Percentiles rank a stretch among this genome's conserved stretches.
phyloP scores from a whole-genome alignment of 2,797 vertebrate species.

The Chromobotia macracanthus region DNA sequence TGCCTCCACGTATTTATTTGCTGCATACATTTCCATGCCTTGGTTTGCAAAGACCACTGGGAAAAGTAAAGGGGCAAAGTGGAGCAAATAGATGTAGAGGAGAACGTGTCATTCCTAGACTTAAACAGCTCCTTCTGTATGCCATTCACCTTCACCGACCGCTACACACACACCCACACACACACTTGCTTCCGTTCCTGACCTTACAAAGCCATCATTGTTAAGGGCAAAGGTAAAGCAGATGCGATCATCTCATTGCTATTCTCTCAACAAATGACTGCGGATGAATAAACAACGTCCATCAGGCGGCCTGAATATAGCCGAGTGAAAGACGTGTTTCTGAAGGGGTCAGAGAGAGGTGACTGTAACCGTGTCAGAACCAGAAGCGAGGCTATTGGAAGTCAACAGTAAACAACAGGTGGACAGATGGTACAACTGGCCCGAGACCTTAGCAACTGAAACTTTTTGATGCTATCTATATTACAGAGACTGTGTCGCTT shows the following conservation, averaged over 20 bases:
- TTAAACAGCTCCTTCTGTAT: slow-evolving; percentile 49
- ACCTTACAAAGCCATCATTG: slow-evolving; percentile 51
- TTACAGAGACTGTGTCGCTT: neutral
- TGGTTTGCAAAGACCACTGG: slow-evolving; percentile 72
- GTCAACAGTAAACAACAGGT: slow-evolving; percentile 40
- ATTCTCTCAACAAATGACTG: slow-evolving; percentile 57
- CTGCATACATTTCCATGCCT: slow-evolving; percentile 59
- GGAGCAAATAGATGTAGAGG: slow-evolving; percentile 12
- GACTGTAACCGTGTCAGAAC: slow-evolving; percentile 46
- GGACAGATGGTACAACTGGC: slow-evolving; percentile 27
- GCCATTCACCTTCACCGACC: slow-evolving; percentile 41
- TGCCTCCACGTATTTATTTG: slow-evolving; percentile 61
- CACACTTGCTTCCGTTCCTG: slow-evolving; percentile 36
- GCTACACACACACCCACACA: slow-evolving; percentile 20
- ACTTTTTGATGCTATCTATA: slow-evolving; percentile 31
- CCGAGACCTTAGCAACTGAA: slow-evolving; percentile 27
- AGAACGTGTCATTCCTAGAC: slow-evolving; percentile 25
- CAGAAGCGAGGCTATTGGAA: slow-evolving; percentile 22
- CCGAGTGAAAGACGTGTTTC: slow-evolving; percentile 41
- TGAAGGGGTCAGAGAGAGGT: slow-evolving; percentile 40
- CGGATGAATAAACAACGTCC: slow-evolving; percentile 54
- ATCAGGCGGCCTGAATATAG: slow-evolving; percentile 45
- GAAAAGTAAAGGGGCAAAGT: slow-evolving; percentile 18
- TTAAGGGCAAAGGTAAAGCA: slow-evolving; percentile 44
- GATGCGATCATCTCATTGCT: slow-evolving; percentile 58